Conservation (phyloP, 2,888 invertebrate genomes). For the Trimorus sp. region DNA sequence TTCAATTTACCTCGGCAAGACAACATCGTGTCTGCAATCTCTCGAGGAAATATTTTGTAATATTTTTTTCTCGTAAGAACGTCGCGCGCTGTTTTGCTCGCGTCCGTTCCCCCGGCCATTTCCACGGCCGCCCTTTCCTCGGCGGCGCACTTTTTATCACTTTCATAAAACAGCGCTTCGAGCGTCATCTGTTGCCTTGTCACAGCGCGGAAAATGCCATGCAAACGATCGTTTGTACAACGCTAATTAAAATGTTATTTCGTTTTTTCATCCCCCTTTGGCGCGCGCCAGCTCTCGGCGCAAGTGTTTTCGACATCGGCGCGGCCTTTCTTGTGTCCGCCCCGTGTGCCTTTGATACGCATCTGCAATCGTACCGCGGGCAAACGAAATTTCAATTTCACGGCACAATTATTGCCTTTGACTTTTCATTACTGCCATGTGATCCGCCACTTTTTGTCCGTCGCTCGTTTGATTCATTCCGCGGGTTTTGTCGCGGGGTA, state of each 20-base stretch:
- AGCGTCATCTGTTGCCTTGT: constrained; percentile 47
- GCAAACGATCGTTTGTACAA: constrained; percentile 42
- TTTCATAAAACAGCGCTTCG: constrained; percentile 39
- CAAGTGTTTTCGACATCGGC: constrained; percentile 38
- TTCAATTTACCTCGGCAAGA: constrained; percentile 60
- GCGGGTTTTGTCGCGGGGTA: constrained; percentile 10
- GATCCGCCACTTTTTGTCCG: constrained; percentile 1
- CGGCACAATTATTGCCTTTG: constrained; percentile 8
- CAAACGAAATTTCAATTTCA: constrained; percentile 25
- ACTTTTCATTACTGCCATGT: constrained; percentile 6
- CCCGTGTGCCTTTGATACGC: constrained; percentile 19
- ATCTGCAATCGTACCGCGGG: constrained; percentile 14
- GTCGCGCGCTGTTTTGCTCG: constrained; percentile 22
- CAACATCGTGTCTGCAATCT: constrained; percentile 56
- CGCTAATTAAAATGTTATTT: constrained; percentile 55
- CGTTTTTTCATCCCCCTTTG: constrained; percentile 36
- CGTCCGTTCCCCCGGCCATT: background rate
- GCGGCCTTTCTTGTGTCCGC: background rate
- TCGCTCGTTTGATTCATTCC: constrained; percentile 9
- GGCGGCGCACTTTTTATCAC: constrained; percentile 35
- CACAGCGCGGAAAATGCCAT: constrained; percentile 28
- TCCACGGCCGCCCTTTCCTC: background rate
- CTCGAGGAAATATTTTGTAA: constrained; percentile 59
- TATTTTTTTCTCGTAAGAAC: constrained; percentile 52
- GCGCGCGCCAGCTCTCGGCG: constrained; percentile 12